Evolutionary conservation across 2,888 invertebrate species (phyloP), one percentile per base, ranked within the genome.

Genomic region (Drosophila atripex): DNA sequence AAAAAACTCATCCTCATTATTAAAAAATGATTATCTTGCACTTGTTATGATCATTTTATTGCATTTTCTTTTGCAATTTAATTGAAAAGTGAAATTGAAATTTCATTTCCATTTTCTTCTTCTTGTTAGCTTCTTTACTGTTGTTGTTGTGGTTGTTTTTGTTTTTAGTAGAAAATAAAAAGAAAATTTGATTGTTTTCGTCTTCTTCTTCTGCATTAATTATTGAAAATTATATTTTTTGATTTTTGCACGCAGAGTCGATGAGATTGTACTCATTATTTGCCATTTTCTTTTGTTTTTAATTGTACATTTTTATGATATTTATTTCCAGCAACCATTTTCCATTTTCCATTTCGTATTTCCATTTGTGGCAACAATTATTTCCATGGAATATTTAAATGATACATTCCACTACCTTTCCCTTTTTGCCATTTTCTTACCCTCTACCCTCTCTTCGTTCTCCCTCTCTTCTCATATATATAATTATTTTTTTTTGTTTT

Each of bases 41-140:
- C 18, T 51, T 28, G 23, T 30, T 25, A 11, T 43, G 21, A 30
- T 53, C 43, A 28, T 52, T 35, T 35, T n/a, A 28, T 35, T 18
- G 18, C 32, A 12, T 50, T 60, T 60, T 66, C 43, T 56, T 41
- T 41, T 57, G 21, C 41, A 57, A 65, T 66, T 79, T 76, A 80
- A 80, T 80, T 84, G 78, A 84, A 80, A 80, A 80, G 80, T 80
- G 84, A 80, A 80, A 80, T 84, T 80, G 80, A 84, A 78, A n/a
- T 80, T 84, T 14, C 35, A 14, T 30, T 35, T n/a, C 16, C 7
- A 2, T 14, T 21, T 21, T 43, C 12, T n/a, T 38, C 30, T 14
- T 2, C 12, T 7, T 35, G 14, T 18, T 28, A 9, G 21, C 23
- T 8, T 18, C 32, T 9, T 50, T 52, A 28, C 9, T 18, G 0